These are phyloP conservation scores for Fukomys damarensis DNA, from an alignment of 2,113 vertebrate genomes.

Conservation along the genomic window DNA sequence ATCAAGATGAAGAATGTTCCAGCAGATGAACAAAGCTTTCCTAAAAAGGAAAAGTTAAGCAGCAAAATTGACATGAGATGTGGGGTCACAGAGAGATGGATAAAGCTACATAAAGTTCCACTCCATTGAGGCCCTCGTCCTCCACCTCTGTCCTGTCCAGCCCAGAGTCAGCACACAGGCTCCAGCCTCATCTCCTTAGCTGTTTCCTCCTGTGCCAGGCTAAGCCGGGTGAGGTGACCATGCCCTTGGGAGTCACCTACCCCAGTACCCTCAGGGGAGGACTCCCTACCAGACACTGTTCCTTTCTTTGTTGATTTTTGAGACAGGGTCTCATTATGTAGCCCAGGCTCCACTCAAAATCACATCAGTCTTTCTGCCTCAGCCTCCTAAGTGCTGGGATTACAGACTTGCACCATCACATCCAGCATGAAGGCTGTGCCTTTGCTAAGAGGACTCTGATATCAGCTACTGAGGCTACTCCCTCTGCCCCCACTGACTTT, in stretches of 20 bases:
- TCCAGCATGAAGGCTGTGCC: background rate
- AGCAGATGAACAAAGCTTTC: background rate
- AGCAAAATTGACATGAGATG: background rate
- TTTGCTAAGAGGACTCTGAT: background rate
- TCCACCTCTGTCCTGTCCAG: fast-evolving
- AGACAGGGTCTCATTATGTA: background rate
- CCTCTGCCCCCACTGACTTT: no score
- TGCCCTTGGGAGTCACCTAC: background rate
- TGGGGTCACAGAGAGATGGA: background rate
- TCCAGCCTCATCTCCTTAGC: background rate
- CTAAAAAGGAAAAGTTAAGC: no score
- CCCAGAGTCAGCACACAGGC: fast-evolving
- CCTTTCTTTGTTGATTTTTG: background rate
- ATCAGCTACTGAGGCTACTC: background rate
- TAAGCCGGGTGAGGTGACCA: background rate
- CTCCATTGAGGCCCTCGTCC: fast-evolving
- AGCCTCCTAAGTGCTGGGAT: background rate
- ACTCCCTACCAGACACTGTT: background rate
- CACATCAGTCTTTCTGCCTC: background rate
- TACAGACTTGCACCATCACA: background rate
- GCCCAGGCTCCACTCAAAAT: background rate
- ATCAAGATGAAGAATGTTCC: background rate
- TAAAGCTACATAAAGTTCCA: background rate
- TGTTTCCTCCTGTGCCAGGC: background rate
- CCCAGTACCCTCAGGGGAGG: no score